Evolutionary conservation across 2,797 vertebrate species (phyloP).

Genomic region (Acanthopagrus latus): DNA sequence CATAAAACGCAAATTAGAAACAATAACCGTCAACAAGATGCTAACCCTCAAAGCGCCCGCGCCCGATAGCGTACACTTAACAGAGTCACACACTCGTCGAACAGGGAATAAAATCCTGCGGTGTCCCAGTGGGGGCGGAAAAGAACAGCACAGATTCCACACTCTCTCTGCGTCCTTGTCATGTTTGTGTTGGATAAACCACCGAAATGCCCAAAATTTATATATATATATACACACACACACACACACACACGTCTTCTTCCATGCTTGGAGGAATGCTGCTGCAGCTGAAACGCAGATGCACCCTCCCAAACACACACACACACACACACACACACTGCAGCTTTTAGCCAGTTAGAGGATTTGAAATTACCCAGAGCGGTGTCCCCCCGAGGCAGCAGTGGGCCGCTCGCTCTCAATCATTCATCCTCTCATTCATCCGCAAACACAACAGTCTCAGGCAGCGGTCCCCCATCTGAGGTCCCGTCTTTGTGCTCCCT

Average conservation of each 20-base stretch:
- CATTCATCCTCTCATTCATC: slow-evolving; percentile 51
- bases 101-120: slow-evolving; percentile 60
- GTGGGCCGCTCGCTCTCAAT: slow-evolving; percentile 47
- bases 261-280: slow-evolving; percentile 42
- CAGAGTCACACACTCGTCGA: slow-evolving; percentile 47
- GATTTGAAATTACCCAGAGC: slow-evolving; percentile 61
- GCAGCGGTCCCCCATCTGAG: slow-evolving; percentile 53
- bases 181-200: slow-evolving; percentile 78
- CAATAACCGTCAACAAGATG: slow-evolving; percentile 65
- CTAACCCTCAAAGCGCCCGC: slow-evolving; percentile 34
- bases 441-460: slow-evolving; percentile 43
- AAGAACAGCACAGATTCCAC: slow-evolving; percentile 64
- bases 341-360: slow-evolving; percentile 44
- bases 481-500: slow-evolving; percentile 47
- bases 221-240: slow-evolving; percentile 31
- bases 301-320: slow-evolving; percentile 52
- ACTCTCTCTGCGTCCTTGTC: slow-evolving; percentile 64
- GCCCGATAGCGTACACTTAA: slow-evolving; percentile 39
- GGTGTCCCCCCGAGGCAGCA: slow-evolving; percentile 54
- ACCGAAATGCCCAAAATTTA: slow-evolving; percentile 68
- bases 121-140: slow-evolving; percentile 43
- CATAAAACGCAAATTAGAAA: slow-evolving; percentile 69
- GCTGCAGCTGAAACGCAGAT: slow-evolving; percentile 57
- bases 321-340: slow-evolving; percentile 50
- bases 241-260: slow-evolving; percentile 43